Evolutionary conservation across 2,888 invertebrate species (phyloP).

Genomic region (Emmelina monodactyla): DNA sequence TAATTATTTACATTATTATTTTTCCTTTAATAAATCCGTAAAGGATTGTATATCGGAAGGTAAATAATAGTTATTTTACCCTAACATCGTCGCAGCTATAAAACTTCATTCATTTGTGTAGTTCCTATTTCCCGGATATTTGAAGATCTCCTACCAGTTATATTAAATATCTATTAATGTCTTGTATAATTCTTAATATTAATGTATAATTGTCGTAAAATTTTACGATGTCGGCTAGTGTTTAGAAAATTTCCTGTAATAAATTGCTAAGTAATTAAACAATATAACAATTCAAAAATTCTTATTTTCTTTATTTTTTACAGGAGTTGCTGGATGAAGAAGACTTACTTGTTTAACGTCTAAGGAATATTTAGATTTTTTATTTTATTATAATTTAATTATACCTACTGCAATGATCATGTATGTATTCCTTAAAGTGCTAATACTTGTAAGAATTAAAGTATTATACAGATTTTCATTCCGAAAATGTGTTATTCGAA

Average conservation of each 20-base stretch:
- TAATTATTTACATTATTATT: no score
- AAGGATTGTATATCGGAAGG: no score
- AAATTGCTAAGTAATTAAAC: neutral
- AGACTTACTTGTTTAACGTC: slow-evolving; percentile 32
- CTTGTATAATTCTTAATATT: no score
- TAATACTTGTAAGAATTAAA: slow-evolving; percentile 47
- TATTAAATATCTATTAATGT: no score
- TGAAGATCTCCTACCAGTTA: no score
- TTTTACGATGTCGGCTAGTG: no score
- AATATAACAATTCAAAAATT: neutral
- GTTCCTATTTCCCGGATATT: no score
- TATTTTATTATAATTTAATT: slow-evolving; percentile 24
- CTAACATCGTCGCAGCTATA: no score
- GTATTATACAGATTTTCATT: slow-evolving; percentile 37
- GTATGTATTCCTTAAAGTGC: slow-evolving; percentile 46
- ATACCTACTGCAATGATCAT: slow-evolving; percentile 21
- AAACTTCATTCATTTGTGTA: no score
- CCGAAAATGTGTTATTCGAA: neutral
- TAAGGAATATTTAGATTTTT: slow-evolving; percentile 33
- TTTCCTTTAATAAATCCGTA: no score
- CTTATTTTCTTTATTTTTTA: slow-evolving; percentile 19
- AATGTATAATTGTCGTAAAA: no score
- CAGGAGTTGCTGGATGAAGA: slow-evolving; percentile 58
- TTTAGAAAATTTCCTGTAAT: neutral
- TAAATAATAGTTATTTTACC: no score